Evolutionary conservation across 2,888 invertebrate genomes (phyloP).

Genomic region (Pseudanteris insignis): DNA sequence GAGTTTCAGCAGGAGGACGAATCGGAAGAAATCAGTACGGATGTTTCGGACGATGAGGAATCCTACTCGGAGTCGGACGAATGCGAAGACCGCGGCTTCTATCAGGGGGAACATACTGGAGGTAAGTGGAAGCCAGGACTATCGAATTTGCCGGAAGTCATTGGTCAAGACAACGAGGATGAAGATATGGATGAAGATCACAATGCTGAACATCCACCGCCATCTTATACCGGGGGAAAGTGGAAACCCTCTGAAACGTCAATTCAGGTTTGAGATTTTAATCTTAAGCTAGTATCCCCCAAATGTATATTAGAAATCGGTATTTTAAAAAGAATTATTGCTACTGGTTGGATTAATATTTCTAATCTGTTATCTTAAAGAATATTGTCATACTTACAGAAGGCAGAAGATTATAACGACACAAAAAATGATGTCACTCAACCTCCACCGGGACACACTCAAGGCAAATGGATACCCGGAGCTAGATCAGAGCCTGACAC

Average conservation of each 20-base stretch:
- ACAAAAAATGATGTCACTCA: constrained; percentile 47
- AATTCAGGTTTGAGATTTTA: constrained; percentile 30
- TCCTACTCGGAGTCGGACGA: constrained; percentile 71
- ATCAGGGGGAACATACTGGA: constrained; percentile 71
- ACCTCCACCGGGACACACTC: constrained; percentile 77
- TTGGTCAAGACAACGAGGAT: constrained; percentile 63
- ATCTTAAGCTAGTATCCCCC: too few species aligned
- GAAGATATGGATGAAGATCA: constrained; percentile 55
- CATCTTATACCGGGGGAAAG: constrained; percentile 72
- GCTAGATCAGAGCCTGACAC: constrained; percentile 67
- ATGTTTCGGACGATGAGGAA: constrained; percentile 69
- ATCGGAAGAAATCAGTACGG: constrained; percentile 57
- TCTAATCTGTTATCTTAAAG: too few species aligned
- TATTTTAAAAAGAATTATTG: too few species aligned
- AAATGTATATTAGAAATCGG: too few species aligned
- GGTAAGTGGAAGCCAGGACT: constrained; percentile 80
- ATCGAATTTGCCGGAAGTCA: constrained; percentile 50
- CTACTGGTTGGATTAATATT: too few species aligned
- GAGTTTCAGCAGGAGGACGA: constrained; percentile 60
- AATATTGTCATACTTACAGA: constrained; percentile 51
- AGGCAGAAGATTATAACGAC: constrained; percentile 53
- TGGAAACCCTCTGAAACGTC: constrained; percentile 70
- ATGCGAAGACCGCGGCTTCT: constrained; percentile 67
- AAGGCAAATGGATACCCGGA: constrained; percentile 86
- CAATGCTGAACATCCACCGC: constrained; percentile 64